Evolutionary conservation across 2,888 invertebrate species (phyloP).

Genomic region (Melitaea athalia): DNA sequence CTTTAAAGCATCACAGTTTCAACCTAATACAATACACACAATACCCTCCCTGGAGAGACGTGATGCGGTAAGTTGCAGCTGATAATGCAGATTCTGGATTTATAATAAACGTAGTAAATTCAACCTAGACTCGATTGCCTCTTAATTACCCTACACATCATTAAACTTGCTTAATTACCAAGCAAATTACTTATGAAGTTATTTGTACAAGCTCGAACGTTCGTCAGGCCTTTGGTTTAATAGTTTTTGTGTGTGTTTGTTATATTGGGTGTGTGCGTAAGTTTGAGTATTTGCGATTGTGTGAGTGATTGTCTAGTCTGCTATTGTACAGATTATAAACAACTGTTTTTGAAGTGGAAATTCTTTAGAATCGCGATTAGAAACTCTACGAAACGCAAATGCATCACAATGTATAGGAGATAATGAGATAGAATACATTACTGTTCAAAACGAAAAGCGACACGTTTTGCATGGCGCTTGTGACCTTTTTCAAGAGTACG

Average conservation of each 20-base stretch:
- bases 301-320: not conserved
- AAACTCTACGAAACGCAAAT: no score
- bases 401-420: no score
- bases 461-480: no score
- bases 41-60: constrained; percentile 51
- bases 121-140: constrained; percentile 18
- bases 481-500: no score
- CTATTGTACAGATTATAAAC: not conserved
- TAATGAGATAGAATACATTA: no score
- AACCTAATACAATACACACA: constrained; percentile 41
- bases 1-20: not conserved
- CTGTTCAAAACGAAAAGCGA: no score
- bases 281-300: not conserved
- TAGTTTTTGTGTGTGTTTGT: not conserved
- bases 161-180: constrained; percentile 27
- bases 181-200: constrained; percentile 18
- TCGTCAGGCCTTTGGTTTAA: not conserved
- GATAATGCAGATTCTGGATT: constrained; percentile 18
- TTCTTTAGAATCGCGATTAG: no score
- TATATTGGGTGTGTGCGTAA: not conserved
- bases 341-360: no score
- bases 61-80: constrained; percentile 33
- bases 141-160: constrained; percentile 28
- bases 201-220: constrained; percentile 2
- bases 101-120: constrained; percentile 17